Conservation (phyloP, 2,113 vertebrate species). For the Camelus dromedarius region DNA sequence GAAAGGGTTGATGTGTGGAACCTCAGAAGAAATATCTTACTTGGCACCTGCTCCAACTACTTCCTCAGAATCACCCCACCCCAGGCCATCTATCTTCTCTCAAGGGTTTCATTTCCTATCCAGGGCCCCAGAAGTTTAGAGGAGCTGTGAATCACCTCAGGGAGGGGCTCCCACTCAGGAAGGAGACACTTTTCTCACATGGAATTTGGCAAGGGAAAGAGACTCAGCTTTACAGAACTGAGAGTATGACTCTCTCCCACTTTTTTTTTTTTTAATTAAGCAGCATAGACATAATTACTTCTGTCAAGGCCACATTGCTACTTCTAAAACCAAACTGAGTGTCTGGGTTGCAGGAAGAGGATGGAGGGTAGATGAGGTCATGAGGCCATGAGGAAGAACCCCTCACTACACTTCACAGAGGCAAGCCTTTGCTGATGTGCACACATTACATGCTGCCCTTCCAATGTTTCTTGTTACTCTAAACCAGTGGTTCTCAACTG, state of each 20-base stretch:
- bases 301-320: background rate
- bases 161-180: background rate
- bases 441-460: background rate
- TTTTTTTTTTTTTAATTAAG: background rate
- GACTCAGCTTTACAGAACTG: background rate
- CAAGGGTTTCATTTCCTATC: background rate
- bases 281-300: background rate
- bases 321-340: background rate
- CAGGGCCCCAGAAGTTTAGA: background rate
- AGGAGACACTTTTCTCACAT: background rate
- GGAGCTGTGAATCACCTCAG: background rate
- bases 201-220: background rate
- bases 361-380: background rate
- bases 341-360: background rate
- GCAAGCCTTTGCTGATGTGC: fast-evolving
- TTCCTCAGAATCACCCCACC: background rate
- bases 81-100: background rate
- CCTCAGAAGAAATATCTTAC: constrained; percentile 7
- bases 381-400: background rate
- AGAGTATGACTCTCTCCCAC: background rate
- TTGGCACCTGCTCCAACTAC: background rate
- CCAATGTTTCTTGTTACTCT: background rate
- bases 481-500: background rate
- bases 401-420: background rate
- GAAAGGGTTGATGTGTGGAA: background rate